Percentiles rank a stretch among this genome's conserved stretches.
phyloP scores from a whole-genome alignment of 1,140 invertebrate species.

The Drosophila mauritiana region DNA sequence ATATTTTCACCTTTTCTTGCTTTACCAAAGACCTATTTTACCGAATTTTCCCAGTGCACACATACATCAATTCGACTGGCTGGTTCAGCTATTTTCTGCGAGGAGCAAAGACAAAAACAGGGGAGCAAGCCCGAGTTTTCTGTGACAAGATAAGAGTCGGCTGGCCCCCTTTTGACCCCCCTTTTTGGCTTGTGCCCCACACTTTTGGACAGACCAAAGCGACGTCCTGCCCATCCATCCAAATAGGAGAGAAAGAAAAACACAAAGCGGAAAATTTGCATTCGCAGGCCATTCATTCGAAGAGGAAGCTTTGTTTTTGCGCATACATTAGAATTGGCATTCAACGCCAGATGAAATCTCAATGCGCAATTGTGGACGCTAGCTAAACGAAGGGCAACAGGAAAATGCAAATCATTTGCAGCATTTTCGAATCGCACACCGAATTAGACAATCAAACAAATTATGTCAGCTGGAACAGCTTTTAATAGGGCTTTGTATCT shows the following conservation, averaged over 20 bases:
- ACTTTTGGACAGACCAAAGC: slow-evolving; percentile 10
- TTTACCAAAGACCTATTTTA: not conserved
- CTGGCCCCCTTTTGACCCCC: slow-evolving; percentile 19
- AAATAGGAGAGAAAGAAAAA: slow-evolving; percentile 19
- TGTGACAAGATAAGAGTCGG: slow-evolving; percentile 67
- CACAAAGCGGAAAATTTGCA: slow-evolving; percentile 66
- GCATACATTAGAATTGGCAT: slow-evolving; percentile 72
- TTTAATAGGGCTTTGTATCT: slow-evolving; percentile 22
- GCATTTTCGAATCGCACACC: slow-evolving; percentile 12
- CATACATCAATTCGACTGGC: slow-evolving; percentile 69
- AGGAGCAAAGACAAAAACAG: slow-evolving; percentile 18
- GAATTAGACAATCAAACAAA: slow-evolving; percentile 41
- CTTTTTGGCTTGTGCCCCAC: slow-evolving; percentile 62
- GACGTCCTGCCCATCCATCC: slow-evolving; percentile 31
- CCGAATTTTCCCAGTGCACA: slow-evolving; percentile 3
- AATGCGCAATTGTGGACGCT: slow-evolving; percentile 54
- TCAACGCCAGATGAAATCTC: slow-evolving; percentile 58
- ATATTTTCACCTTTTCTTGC: not conserved
- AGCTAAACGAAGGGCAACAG: slow-evolving; percentile 48
- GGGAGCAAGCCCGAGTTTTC: slow-evolving; percentile 26
- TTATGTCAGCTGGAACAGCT: slow-evolving; percentile 27
- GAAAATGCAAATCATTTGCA: slow-evolving; percentile 61
- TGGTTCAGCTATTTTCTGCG: slow-evolving; percentile 22
- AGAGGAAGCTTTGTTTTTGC: slow-evolving; percentile 32
- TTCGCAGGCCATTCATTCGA: slow-evolving; percentile 61